phyloP scores from a whole-genome alignment of 1,140 invertebrate species.

The Drosophila varians region DNA sequence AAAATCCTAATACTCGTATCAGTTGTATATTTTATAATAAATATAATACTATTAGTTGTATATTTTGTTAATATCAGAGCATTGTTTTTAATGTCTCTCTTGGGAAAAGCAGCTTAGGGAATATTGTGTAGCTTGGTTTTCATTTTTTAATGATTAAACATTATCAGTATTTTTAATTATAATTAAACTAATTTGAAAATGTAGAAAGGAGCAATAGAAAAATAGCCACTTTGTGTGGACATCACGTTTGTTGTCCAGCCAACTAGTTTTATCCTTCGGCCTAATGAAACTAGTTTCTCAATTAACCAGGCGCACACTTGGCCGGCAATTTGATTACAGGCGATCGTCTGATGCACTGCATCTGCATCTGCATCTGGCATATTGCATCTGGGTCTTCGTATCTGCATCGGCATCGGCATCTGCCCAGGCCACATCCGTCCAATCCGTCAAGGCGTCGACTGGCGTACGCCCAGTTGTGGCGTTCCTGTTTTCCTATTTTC shows the following conservation, averaged over 20 bases:
- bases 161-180: neutral
- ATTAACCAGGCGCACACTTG: slow-evolving; percentile 61
- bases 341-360: slow-evolving; percentile 30
- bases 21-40: neutral
- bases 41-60: neutral
- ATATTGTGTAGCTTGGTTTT: neutral
- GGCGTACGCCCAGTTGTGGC: slow-evolving; percentile 65
- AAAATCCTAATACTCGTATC: neutral
- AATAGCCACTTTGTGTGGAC: too few species aligned
- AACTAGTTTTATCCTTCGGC: slow-evolving; percentile 31
- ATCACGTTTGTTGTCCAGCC: slow-evolving; percentile 29
- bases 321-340: slow-evolving; percentile 33
- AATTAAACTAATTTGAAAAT: neutral
- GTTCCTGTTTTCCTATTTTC: slow-evolving; percentile 34
- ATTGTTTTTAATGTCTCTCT: slow-evolving; percentile 27
- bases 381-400: slow-evolving; percentile 5
- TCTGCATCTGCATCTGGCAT: slow-evolving; percentile 20
- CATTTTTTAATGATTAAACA: neutral
- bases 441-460: slow-evolving; percentile 74
- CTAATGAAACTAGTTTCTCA: slow-evolving; percentile 75
- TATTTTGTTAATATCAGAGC: too few species aligned
- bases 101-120: slow-evolving; percentile 5
- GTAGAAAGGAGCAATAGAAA: too few species aligned
- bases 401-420: slow-evolving; percentile 21
- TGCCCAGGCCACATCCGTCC: slow-evolving; percentile 69